A percentile compares a stretch with the other conserved stretches of the same genome.
Conservation (phyloP, 2,113 vertebrate species). For the Phaethornis superciliosus region DNA sequence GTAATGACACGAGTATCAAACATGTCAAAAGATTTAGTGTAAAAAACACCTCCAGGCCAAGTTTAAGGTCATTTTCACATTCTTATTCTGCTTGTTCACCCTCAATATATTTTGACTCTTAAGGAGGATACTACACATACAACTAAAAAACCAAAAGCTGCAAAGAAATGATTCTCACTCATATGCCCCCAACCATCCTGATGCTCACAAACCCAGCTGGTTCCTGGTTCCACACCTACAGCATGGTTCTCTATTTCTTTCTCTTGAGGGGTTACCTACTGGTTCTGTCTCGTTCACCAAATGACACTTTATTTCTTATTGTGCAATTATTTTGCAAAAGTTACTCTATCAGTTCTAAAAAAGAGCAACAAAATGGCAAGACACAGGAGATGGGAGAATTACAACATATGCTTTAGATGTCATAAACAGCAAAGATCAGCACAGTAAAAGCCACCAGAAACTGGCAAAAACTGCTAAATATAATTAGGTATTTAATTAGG, state of each 20-base stretch:
- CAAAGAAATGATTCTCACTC: not conserved
- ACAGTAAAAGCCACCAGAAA: not conserved
- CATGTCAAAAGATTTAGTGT: not conserved
- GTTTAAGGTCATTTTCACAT: not conserved
- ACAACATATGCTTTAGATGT: slow-evolving; percentile 40
- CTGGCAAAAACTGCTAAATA: slow-evolving; percentile 1
- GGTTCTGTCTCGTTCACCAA: not conserved
- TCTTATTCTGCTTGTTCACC: not conserved
- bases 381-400: not conserved
- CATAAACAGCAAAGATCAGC: not conserved
- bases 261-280: not conserved
- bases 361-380: slow-evolving; percentile 3
- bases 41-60: slow-evolving; percentile 15
- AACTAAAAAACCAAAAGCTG: not conserved
- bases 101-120: not conserved
- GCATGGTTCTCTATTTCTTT: rapidly evolving
- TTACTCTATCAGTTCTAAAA: not conserved
- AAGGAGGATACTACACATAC: not conserved
- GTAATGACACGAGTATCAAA: not conserved
- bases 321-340: not conserved
- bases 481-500: slow-evolving; percentile 40
- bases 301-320: not conserved
- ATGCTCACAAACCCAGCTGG: not conserved
- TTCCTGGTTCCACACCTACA: not conserved
- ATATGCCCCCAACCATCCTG: not conserved